Base-by-base conservation (phyloP, 35 echinoderm and acorn worm genomes). In the Patiria miniata region DNA sequence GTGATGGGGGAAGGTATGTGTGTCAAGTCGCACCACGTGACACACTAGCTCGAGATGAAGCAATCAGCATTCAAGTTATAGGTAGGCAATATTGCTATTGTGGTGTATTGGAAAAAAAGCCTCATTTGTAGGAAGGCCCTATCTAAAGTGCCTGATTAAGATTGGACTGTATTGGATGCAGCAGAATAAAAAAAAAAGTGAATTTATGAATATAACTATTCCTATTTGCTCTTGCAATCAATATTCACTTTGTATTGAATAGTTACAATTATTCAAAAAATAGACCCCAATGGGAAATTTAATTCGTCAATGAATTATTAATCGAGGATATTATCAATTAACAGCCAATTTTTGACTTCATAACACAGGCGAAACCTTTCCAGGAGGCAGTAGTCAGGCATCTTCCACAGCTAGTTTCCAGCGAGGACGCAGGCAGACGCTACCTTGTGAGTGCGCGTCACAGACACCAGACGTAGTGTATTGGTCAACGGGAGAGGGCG, bases 401-500 rank as follows among this genome's bases (percentile, higher is more conserved):
- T 32, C 10, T 1, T 32, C 29, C 34, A 28, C 65, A 6, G 23
- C 65, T 73, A 30, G 19, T 9, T 28, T 73, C 26, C 26, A 26
- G 23, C 21, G 34, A 73, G 7, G 26, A 32, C 9, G 23, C 26
- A 26, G 65, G 2, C 30, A 73, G 26, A 36, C 7, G 29, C 26
- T 73, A 73, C 29, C 65, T 14, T 73, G 65, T 10, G 19, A 7
- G 65, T 73, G 65, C 26, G 65, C 7, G 14, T 10, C 26, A 34
- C 26, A 26, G 65, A 26, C 42, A 47, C 42, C 42, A 4, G 42
- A 47, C 42, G 34, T 34, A 34, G 65, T 73, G 65, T 73, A 73
- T 34, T 73, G 65, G 65, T 73, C 65, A 73, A 26, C 14, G 65
- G 65, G 65, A 73, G 34, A 26, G 26, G 65, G 65, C 34, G 65